Conservation (phyloP, 2,113 vertebrate genomes). For the Eretmochelys imbricata region DNA sequence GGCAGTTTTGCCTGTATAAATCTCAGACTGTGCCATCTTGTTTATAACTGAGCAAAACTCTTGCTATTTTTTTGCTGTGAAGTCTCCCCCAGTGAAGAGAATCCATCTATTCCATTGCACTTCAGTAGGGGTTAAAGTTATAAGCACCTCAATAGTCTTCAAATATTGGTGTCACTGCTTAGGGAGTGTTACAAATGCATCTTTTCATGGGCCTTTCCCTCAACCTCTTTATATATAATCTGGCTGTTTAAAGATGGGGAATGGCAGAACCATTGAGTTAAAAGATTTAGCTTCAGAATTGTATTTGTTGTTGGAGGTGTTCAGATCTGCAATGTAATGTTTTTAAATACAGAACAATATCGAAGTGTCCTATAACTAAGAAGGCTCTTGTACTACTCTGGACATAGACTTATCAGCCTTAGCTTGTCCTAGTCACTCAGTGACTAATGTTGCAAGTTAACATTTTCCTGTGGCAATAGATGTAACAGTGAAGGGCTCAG, state of each 20-base stretch:
- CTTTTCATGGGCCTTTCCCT: not conserved
- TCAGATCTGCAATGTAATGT: not conserved
- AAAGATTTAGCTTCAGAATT: not conserved
- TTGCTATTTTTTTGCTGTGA: not conserved
- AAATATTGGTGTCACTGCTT: not conserved
- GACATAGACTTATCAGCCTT: not conserved
- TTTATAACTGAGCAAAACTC: rapidly evolving
- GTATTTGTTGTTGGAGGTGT: not conserved
- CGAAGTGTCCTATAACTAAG: not conserved
- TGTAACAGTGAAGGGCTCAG: not conserved
- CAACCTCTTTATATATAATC: not conserved
- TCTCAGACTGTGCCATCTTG: rapidly evolving
- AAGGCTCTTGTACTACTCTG: not conserved
- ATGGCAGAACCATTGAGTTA: not conserved
- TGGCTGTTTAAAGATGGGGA: not conserved
- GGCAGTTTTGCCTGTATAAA: rapidly evolving
- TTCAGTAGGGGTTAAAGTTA: not conserved
- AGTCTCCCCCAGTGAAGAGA: not conserved
- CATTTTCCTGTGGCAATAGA: not conserved
- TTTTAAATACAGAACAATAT: not conserved
- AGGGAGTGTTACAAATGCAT: too few relatives aligned
- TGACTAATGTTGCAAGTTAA: constrained; percentile 1
- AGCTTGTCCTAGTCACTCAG: not conserved
- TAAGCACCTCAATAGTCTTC: not conserved
- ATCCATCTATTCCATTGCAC: not conserved